Evolutionary conservation across 2,797 vertebrate genomes (phyloP), one percentile per base, ranked within the genome.

Genomic region (Pempheris klunzingeri): DNA sequence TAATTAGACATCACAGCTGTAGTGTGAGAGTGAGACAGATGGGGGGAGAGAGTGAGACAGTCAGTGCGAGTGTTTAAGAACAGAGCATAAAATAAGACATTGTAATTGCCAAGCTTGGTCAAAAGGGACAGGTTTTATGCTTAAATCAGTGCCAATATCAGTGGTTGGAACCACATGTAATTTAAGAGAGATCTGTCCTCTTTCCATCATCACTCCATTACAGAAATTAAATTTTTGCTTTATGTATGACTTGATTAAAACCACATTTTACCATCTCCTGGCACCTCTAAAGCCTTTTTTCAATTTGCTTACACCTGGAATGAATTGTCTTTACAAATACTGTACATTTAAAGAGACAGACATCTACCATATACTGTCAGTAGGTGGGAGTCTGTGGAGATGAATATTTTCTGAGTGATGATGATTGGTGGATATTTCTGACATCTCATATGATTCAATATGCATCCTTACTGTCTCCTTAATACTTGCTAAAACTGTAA

Each of bases 1-100:
- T 82, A 90, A 92, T 91, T 90, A 91, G 89, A 82, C 69, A 82
- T 74, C 81, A 81, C 87, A 92, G 89, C 87, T 92, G 79, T 62
- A 83, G 74, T 17, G 66, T n/a, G 71, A 88, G 80, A 67, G 78
- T 47, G 74, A 84, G 89, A 83, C 77, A 65, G 87, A 83, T 34
- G 20, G 61, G 54, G 22, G 30, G 57, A 7, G 68, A 80, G 55
- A 47, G 60, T 11, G 73, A 74, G 71, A 72, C 64, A 69, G 67
- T 15, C 65, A 62, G 54, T 20, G 60, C 14, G 41, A 39, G 43
- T 64, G 47, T 22, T 52, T 39, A n/a, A 8, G 59, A 69, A 74
- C 5, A 52, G 41, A 49, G 58, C 47, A 65, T 68, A 34, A 71
- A 82, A 78, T 57, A 63, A 80, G 36, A 74, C 54, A 61, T 54